Evolutionary conservation across 2,888 invertebrate genomes (phyloP), one percentile per base, ranked within the genome.

Genomic region (Tetrapedia diversipes): DNA sequence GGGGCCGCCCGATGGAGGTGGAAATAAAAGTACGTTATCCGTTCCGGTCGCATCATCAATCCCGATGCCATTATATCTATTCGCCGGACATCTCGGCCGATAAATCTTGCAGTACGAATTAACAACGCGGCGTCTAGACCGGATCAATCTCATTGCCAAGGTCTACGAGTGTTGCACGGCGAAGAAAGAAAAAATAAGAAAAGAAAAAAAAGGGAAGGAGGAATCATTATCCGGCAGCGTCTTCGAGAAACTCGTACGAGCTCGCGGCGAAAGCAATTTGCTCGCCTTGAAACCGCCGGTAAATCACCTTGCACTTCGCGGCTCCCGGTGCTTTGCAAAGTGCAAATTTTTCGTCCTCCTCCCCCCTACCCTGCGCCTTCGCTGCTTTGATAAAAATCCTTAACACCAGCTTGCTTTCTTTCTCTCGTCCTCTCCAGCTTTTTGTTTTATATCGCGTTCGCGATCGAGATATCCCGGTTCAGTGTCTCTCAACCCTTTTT

Each of bases 91-190:
- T 54, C 45, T 37, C n/a, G 47, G 64, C 60, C 60, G 74, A 77
- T 81, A 81, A 81, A 77, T 80, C 70, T 73, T 61, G 27, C 57
- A 37, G 71, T 49, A 57, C 51, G 53, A 80, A 73, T 74, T 83
- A 71, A 83, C 57, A 76, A 71, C 70, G 43, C 63, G 39, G 34
- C 66, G 77, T 60, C 53, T 32, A 54, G 69, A 73, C 71, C 61
- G 77, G 81, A 74, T 77, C 71, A 60, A 60, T 69, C 64, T 83
- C 81, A 82, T 71, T 83, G 82, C 71, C 78, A 81, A 81, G 83
- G 83, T 53, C 39, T 54, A n/a, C 24, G 65, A 57, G 43, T 27
- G 45, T n/a, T n/a, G n/a, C n/a, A n/a, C 34, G 29, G 47, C 27
- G 14, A 14, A 3, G 22, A n/a, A 10, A 8, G 3, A 22, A 22